Base-by-base conservation (phyloP, 2,888 invertebrate species). In the Physocephala rufipes region DNA sequence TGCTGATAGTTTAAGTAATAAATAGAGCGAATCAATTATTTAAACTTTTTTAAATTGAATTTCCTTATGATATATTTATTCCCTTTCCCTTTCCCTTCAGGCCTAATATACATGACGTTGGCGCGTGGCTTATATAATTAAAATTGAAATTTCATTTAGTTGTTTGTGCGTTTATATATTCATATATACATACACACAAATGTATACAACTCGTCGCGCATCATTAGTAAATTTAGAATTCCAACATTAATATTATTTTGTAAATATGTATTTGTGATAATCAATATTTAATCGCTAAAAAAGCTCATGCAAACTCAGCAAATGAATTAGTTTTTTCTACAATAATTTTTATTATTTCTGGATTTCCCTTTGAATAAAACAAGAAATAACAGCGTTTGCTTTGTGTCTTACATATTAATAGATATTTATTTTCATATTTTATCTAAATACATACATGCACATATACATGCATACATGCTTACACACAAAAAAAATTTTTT, bases 51-150 rank as follows among this genome's bases (percentile, higher is more conserved):
- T n/a, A n/a, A n/a, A n/a, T n/a, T n/a, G n/a, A n/a, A n/a, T n/a
- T n/a, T n/a, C n/a, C n/a, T 9, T 4, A 36, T 9, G 4, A 9
- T 36, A 7, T 36, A 36, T 7, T 36, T 36, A 36, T 36, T 36
- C 36, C 36, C 4, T 36, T 9, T 36, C 36, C 9, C 36, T 9
- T 36, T 9, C 9, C 36, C 9, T 36, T 36, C 36, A 4, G 36
- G 4, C 9, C 4, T 9, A 36, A 7, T 36, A 36, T n/a, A 36
- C 9, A 9, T 36, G 36, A 36, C 36, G 9, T 36, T 43, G 58
- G 30, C 73, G 62, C 71, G 66, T 73, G 71, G 69, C 69, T 69
- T 55, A 53, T 55, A 49, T 67, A 71, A 73, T 73, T 71, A 51
- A n/a, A n/a, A n/a, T n/a, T n/a, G n/a, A 67, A 28, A 67, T 67